phyloP scores from a whole-genome alignment of 2,888 invertebrate species.

The Abscondita cerata region DNA sequence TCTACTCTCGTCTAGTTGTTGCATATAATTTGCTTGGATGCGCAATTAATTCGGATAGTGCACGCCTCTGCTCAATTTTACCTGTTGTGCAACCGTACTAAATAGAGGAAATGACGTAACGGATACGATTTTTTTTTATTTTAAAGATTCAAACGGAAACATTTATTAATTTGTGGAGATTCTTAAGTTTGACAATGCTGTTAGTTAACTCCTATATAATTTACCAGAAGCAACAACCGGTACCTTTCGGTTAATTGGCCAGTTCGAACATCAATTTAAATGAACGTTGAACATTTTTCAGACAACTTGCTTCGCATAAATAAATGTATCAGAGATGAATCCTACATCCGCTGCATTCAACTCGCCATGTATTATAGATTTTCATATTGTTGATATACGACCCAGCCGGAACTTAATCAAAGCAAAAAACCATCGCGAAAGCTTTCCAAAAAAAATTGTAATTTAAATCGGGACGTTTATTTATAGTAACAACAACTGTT shows the following conservation, averaged over 20 bases:
- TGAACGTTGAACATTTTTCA: too few species aligned
- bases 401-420: not conserved
- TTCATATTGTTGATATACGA: not conserved
- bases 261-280: not conserved
- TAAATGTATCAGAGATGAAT: not conserved
- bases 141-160: slow-evolving; percentile 11
- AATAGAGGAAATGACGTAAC: slow-evolving; percentile 30
- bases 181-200: too few species aligned
- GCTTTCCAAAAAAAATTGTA: too few species aligned
- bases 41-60: not conserved
- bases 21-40: too few species aligned
- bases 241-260: slow-evolving; percentile 5
- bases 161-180: not conserved
- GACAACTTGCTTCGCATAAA: too few species aligned
- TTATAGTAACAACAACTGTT: too few species aligned
- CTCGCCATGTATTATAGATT: not conserved
- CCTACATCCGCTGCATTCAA: not conserved
- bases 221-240: slow-evolving; percentile 13
- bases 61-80: not conserved
- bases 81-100: slow-evolving; percentile 21
- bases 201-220: not conserved
- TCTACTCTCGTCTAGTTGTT: too few species aligned
- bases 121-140: slow-evolving; percentile 19
- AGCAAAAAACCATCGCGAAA: too few species aligned
- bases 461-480: too few species aligned